Evolutionary conservation across 2,888 invertebrate species (phyloP).

Genomic region (Lasioglossum malachurum): DNA sequence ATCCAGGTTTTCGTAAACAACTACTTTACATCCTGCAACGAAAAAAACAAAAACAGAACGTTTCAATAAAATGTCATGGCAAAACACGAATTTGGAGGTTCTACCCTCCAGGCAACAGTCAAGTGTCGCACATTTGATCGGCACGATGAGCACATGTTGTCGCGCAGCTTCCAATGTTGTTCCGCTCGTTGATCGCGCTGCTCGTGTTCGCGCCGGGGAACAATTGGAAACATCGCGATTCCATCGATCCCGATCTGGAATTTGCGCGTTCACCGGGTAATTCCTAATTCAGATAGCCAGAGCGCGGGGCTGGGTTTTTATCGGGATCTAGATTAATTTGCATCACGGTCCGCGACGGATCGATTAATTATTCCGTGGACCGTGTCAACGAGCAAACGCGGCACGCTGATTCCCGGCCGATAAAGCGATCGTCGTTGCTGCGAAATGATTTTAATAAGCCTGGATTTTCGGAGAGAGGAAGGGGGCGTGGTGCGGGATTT

Average conservation of each 20-base stretch:
- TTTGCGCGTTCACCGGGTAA: not conserved
- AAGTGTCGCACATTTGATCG: not conserved
- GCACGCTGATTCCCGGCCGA: not conserved
- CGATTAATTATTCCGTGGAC: constrained; percentile 16
- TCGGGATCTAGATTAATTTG: constrained; percentile 5
- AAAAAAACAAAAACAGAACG: not conserved
- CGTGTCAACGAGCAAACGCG: not conserved
- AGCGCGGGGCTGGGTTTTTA: not conserved
- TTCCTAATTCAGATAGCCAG: constrained; percentile 9
- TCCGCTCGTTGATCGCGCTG: not conserved
- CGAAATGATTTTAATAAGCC: not conserved
- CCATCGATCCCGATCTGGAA: not conserved
- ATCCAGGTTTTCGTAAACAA: no score
- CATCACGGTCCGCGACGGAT: not conserved
- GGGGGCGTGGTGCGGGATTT: not conserved
- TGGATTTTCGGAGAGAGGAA: not conserved
- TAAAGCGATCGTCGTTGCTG: not conserved
- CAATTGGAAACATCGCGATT: not conserved
- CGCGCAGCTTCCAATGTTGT: not conserved
- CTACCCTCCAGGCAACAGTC: not conserved
- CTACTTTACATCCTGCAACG: no score
- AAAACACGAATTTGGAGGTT: not conserved
- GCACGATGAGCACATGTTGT: no score
- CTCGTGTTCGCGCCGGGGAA: not conserved
- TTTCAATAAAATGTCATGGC: not conserved